These are phyloP conservation scores for Cataglyphis albicans DNA, from an alignment of 2,888 invertebrate genomes.

Conservation along the genomic window DNA sequence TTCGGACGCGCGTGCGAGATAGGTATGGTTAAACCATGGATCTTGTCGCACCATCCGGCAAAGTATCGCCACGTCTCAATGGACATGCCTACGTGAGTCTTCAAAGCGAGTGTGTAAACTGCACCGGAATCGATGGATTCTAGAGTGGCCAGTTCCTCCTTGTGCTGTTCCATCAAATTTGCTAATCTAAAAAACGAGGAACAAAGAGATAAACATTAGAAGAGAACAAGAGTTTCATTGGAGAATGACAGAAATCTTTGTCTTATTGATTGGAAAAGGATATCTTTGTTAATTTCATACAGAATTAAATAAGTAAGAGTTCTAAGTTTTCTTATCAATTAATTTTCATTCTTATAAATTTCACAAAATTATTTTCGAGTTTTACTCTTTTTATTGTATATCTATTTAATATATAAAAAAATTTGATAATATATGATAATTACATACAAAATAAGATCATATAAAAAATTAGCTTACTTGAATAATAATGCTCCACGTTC, in stretches of 20 bases:
- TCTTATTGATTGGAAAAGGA: neutral
- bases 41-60: slow-evolving; percentile 99
- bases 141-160: slow-evolving; percentile 97
- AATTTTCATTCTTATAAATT: neutral
- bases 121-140: slow-evolving; percentile 98
- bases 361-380: neutral
- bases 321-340: neutral
- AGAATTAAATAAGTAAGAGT: neutral
- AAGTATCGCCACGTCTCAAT: slow-evolving; percentile 98
- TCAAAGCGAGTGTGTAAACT: slow-evolving; percentile 97
- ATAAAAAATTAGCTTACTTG: slow-evolving; percentile 87
- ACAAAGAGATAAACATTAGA: neutral
- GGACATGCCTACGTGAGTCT: slow-evolving; percentile 99
- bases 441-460: neutral
- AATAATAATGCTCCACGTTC: slow-evolving; percentile 94
- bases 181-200: slow-evolving; percentile 89
- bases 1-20: slow-evolving; percentile 97
- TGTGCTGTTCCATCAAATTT: slow-evolving; percentile 97
- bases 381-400: neutral
- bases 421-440: neutral
- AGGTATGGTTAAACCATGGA: slow-evolving; percentile 96
- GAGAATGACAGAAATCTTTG: neutral
- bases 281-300: neutral
- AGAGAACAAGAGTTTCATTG: neutral
- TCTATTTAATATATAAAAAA: neutral